Base-by-base conservation (phyloP, 2,888 invertebrate genomes). In the Folsomia manolachei region DNA sequence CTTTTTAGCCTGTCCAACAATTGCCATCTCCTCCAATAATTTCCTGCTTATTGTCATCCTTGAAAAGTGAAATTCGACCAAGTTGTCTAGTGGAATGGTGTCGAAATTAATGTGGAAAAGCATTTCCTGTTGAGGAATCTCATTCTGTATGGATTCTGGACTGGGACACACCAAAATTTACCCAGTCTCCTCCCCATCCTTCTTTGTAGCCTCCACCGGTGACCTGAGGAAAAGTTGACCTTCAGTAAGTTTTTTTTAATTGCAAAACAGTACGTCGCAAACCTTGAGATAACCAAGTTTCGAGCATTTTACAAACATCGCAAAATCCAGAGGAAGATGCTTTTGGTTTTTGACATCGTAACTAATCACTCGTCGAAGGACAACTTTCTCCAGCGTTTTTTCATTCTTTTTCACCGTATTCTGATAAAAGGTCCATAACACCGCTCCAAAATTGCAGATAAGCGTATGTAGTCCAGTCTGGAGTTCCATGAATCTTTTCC, bases 401-500 rank as follows among this genome's bases (percentile, higher is more conserved):
- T 63, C n/a, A 65, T 77, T 77, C 7, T 61, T 27, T 1, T 11
- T 24, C 1, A 77, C 39, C n/a, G 67, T 26, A 0, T 27, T 21
- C 18, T 27, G 2, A 27, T 77, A 77, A 68, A 75, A 77, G 0
- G 53, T 39, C 77, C 77, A 77, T 19, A 73, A 11, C 23, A 77
- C 69, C 1, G 66, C 62, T 25, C 77, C 77, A 75, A 77, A 77
- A 52, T 75, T 75, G 23, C 75, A 75, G 14, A 68, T 75, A 14
- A 77, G 65, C 1, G 52, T 61, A 27, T 67, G 25, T 9, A 77
- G 61, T 4, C 27, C 51, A 1, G 23, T 63, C 27, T 77, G 77
- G 27, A 73, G 70, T 23, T 77, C 75, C 68, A 77, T 9, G 21
- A 77, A 64, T 27, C 66, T 71, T 69, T 74, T 75, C 77, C 77